Base-by-base conservation (phyloP, 2,888 invertebrate species). In the Eugnorisma glareosa region DNA sequence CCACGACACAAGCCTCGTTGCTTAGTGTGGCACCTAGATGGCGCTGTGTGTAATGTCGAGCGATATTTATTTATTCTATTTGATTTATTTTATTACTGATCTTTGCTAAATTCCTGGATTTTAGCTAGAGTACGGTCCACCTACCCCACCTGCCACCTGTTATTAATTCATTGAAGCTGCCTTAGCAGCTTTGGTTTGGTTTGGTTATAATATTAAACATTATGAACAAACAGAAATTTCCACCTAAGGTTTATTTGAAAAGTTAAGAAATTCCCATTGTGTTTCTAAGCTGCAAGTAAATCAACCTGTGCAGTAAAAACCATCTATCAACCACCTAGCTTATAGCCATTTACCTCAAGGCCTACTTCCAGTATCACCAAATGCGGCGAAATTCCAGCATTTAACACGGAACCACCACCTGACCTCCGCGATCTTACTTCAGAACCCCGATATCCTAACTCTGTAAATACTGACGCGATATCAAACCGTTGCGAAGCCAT, bases 401-500 rank as follows among this genome's bases (percentile, higher is more conserved):
- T 83, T 66, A 64, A 66, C 68, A 37, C n/a, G 2, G 69, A 51
- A 51, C 35, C n/a, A 18, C 45, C 57, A 66, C 31, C 59, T 75
- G 61, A 85, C 64, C 82, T 51, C 28, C 18, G 28, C 28, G 71
- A 82, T 59, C 59, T 43, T 40, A 35, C 67, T 31, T 28, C 54
- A 40, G 70, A 79, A 79, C 40, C 28, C 79, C 28, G 79, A 83
- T 83, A 79, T 79, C 24, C 66, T 21, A 67, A 79, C 67, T 79
- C 59, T n/a, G 7, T 28, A 11, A 37, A 76, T 15, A 67, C 37
- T 40, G 48, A 35, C 21, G 24, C 77, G 82, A 75, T 40, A 79
- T 43, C 37, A 79, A 13, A 66, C 78, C 51, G 83, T 82, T 79
- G n/a, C 43, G 1, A 82, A 77, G 51, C 79, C 83, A 77, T 73